Base-by-base conservation (phyloP, 2,888 invertebrate genomes). In the Lasioglossum marginatum region DNA sequence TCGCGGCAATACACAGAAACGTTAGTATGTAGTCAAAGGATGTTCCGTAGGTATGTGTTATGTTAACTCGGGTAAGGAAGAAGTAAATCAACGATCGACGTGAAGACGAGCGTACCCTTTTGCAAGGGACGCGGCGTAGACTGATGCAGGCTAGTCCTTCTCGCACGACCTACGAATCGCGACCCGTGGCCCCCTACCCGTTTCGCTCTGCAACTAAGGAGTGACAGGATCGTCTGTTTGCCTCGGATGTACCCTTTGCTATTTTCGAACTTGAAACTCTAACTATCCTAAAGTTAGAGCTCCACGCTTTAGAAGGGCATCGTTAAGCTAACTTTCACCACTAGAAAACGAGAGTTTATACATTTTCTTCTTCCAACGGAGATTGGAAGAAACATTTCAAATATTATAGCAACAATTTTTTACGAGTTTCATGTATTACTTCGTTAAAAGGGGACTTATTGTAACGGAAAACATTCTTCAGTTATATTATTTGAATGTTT, bases 111-210 rank as follows among this genome's bases (percentile, higher is more conserved):
- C 93, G 91, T 89, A 90, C 91, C 92, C 92, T 91, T 91, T 91
- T 85, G 83, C 80, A 90, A 91, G 92, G 90, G 91, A 90, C 92
- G 91, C 92, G 87, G 75, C 87, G 87, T 89, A 89, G 86, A 91
- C 91, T 92, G 91, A 92, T 90, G 91, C 91, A 89, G 90, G 90
- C 91, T 92, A 91, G 86, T 88, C 90, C 89, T 90, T 88, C 89
- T 89, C 89, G 88, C 90, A 84, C 91, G 91, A 92, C 93, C 92
- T 91, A 93, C 93, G 92, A 93, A 91, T 88, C 88, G 78, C 92
- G 91, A 90, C 88, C 88, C 85, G 88, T 88, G 83, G 90, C 93
- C 91, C 92, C 90, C 92, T 91, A 88, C 81, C 83, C 88, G 89
- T 83, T 81, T 79, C 77, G 77, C 63, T 72, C 81, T 83, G 87